phyloP scores from a whole-genome alignment of 2,888 invertebrate species.

The Chironomus riparius region DNA sequence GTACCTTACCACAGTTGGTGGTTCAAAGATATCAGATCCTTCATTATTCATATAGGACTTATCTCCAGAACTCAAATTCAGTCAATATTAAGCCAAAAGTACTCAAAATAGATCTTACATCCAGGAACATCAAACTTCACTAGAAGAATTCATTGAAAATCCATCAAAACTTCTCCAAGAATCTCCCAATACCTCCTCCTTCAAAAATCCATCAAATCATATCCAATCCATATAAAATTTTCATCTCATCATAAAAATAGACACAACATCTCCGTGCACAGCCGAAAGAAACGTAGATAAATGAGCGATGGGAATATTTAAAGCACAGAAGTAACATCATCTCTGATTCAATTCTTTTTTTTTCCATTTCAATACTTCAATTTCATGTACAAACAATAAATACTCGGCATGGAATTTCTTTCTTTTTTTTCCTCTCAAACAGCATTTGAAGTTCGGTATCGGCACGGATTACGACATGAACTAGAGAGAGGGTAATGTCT shows the following conservation, averaged over 20 bases:
- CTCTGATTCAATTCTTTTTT: not conserved
- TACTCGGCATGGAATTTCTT: not conserved
- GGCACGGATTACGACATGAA: not conserved
- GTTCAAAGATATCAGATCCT: too few relatives aligned
- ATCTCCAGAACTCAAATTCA: too few relatives aligned
- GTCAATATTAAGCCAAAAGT: too few relatives aligned
- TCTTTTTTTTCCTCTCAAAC: too few relatives aligned
- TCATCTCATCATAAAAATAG: not conserved
- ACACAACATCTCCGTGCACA: not conserved
- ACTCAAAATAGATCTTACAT: too few relatives aligned
- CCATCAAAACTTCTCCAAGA: too few relatives aligned
- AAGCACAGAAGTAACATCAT: not conserved
- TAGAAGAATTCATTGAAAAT: too few relatives aligned
- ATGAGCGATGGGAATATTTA: slow-evolving; percentile 21
- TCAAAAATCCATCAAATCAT: too few relatives aligned
- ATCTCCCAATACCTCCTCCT: too few relatives aligned
- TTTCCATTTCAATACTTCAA: not conserved
- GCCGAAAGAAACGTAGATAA: slow-evolving; percentile 3
- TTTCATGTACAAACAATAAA: not conserved
- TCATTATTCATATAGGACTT: too few relatives aligned
- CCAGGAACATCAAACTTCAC: too few relatives aligned
- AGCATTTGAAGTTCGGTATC: not conserved
- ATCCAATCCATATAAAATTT: not conserved
- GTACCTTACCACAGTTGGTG: too few relatives aligned
- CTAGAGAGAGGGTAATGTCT: slow-evolving; percentile 3